Conservation (phyloP, 2,888 invertebrate genomes). For the Hemistola chrysoprasaria region DNA sequence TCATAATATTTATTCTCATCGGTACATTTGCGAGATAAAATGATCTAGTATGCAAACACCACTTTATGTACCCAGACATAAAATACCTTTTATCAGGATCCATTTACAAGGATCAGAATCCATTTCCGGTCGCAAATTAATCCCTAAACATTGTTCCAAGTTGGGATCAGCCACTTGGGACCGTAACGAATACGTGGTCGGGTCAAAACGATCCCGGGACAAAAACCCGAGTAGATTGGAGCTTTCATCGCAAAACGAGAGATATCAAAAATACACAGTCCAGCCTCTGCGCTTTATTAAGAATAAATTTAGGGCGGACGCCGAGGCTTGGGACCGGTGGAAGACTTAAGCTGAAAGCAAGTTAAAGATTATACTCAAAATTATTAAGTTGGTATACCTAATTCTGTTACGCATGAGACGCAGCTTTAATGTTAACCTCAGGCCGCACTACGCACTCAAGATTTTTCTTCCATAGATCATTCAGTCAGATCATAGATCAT, state of each 20-base stretch:
- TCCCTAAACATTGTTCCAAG: slow-evolving; percentile 17
- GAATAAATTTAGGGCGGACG: slow-evolving; percentile 77
- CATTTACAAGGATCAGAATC: slow-evolving; percentile 18
- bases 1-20: no score
- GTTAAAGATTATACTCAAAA: no score
- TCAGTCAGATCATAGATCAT: no score
- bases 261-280: slow-evolving; percentile 76
- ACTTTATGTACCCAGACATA: no score
- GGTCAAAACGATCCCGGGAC: slow-evolving; percentile 40
- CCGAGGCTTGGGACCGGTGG: slow-evolving; percentile 32
- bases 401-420: no score
- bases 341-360: slow-evolving; percentile 14
- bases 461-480: no score
- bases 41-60: no score
- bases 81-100: background rate
- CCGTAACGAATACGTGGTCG: slow-evolving; percentile 30
- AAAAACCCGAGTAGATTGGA: slow-evolving; percentile 59
- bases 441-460: no score
- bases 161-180: slow-evolving; percentile 17
- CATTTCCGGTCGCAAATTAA: slow-evolving; percentile 17
- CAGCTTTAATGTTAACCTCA: no score
- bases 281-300: slow-evolving; percentile 77
- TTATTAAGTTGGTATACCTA: no score
- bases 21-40: no score
- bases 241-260: slow-evolving; percentile 68